phyloP scores from a whole-genome alignment of 2,888 invertebrate genomes.

The Globia sparganii region DNA sequence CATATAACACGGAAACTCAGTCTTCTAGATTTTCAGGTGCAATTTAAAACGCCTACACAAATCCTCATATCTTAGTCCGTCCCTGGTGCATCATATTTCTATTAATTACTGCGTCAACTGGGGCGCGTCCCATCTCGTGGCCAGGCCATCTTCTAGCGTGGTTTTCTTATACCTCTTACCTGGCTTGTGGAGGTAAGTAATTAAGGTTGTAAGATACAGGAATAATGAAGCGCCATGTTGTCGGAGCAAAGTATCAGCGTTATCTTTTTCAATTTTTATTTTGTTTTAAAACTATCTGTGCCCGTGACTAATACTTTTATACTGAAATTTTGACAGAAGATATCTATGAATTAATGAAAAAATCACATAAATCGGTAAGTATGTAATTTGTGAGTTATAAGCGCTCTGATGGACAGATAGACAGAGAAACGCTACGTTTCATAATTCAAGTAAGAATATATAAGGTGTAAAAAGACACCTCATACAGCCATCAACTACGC shows the following conservation, averaged over 20 bases:
- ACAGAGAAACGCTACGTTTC: neutral
- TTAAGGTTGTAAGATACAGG: slow-evolving; percentile 46
- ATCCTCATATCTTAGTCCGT: slow-evolving; percentile 56
- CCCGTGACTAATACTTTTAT: neutral
- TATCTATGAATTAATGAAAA: neutral
- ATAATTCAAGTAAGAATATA: neutral
- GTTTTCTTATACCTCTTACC: slow-evolving; percentile 60
- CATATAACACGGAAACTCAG: neutral
- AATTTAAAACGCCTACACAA: slow-evolving; percentile 18
- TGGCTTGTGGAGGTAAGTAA: slow-evolving; percentile 38
- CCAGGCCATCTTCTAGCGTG: slow-evolving; percentile 68
- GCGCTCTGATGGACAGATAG: neutral
- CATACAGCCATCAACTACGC: too few relatives aligned
- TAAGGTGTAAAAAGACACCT: too few relatives aligned
- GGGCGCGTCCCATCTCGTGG: slow-evolving; percentile 78
- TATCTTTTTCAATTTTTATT: neutral
- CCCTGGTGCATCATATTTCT: slow-evolving; percentile 79
- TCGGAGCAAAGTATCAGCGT: neutral
- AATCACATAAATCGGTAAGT: too few relatives aligned
- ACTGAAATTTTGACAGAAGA: neutral
- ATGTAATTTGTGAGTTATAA: neutral
- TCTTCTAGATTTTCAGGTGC: neutral
- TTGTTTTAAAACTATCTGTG: neutral
- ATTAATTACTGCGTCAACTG: slow-evolving; percentile 85
- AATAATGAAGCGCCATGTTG: slow-evolving; percentile 19